A percentile compares a stretch with the other conserved stretches of the same genome.
These are phyloP conservation scores for Heliconius melpomene DNA, from an alignment of 1,140 invertebrate species.

Conservation along the genomic window DNA sequence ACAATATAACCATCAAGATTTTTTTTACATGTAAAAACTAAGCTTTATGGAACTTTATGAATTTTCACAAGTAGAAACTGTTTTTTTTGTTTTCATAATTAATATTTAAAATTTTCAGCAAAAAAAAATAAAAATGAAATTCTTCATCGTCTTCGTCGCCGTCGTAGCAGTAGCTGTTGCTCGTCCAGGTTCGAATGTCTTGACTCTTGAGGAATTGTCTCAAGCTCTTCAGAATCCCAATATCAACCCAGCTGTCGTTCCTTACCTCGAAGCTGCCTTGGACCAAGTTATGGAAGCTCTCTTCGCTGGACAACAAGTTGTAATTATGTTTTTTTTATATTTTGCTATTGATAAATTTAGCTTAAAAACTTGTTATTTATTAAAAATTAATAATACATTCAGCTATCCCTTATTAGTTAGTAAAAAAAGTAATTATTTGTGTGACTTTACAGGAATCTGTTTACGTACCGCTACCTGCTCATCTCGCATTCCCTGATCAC, in stretches of 20 bases:
- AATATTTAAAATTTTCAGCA: not conserved
- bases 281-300: slow-evolving; percentile 52
- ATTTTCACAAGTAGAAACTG: no score
- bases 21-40: no score
- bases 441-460: slow-evolving; percentile 20
- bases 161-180: slow-evolving; percentile 52
- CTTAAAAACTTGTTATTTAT: no score
- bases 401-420: no score
- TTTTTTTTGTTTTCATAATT: not conserved
- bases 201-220: slow-evolving; percentile 53
- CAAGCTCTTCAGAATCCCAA: slow-evolving; percentile 48
- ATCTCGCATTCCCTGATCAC: slow-evolving; percentile 18
- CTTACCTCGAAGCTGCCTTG: slow-evolving; percentile 53
- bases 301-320: slow-evolving; percentile 42
- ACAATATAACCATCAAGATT: not conserved
- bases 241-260: slow-evolving; percentile 51
- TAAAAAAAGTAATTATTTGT: not conserved
- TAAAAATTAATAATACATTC: not conserved
- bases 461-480: slow-evolving; percentile 32
- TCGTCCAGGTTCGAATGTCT: slow-evolving; percentile 28
- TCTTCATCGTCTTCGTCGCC: slow-evolving; percentile 57
- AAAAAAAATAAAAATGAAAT: not conserved
- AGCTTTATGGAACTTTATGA: no score
- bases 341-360: not conserved
- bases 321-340: slow-evolving; percentile 35